Base-by-base conservation (phyloP, 2,888 invertebrate genomes). In the Melinopterus prodromus region DNA sequence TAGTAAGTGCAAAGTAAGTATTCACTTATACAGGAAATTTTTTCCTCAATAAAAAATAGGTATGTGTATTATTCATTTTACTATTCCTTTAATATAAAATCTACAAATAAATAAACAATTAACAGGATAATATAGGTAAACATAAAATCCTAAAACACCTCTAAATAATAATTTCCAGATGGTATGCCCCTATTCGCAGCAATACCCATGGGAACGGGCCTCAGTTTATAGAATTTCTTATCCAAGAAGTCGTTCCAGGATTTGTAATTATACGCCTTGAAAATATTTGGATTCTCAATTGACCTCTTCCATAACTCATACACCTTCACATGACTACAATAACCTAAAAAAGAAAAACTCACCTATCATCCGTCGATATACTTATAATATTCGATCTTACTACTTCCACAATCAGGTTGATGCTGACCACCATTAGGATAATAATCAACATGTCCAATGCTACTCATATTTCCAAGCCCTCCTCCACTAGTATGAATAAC, bases 371-470 rank as follows among this genome's bases (percentile, higher is more conserved):
- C 53, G 1, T 53, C 53, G 9, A 53, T 53, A 53, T 12, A 53
- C 53, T 53, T 12, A 53, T 53, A 53, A 53, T 12, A 53, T 53
- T 53, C 53, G 7, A 9, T 12, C 85, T 86, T 84, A 87, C 88
- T 87, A 76, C 83, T 84, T 7, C 81, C 81, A 82, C 93, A 93
- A 0, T 92, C 92, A 0, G 92, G 92, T 84, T 93, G 93, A 2
- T 85, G 84, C 83, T 89, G 87, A 5, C 93, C 93, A 0, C 93
- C 93, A 83, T 93, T 93, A 6, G 92, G 91, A 87, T 92, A 93
- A 86, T 92, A 92, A 86, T 93, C 93, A 0, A 91, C 89, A 83
- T 92, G 89, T 35, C 91, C 91, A 84, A 89, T 85, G 3, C 90
- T 88, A 71, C 86, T 86, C 16, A 88, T 85, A 80, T 89, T 86